Base-by-base conservation (phyloP, 2,888 invertebrate species). In the Leucozona laternaria region DNA sequence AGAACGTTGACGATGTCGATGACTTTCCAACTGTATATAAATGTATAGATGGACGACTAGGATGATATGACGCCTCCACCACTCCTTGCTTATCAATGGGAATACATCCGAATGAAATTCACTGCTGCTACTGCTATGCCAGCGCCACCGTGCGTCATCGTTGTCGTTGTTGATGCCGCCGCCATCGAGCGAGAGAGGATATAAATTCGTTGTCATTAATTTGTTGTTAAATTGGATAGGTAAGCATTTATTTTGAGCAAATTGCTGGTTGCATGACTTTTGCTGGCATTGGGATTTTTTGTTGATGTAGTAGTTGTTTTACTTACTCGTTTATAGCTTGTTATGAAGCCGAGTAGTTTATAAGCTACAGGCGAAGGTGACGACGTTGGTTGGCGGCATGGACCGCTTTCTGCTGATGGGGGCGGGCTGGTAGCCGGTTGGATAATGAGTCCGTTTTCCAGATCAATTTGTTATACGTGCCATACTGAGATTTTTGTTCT, bases 141-240 rank as follows among this genome's bases (percentile, higher is more conserved):
- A 43, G 68, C 25, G 28, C 53, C 45, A 50, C 50, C 79, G 76
- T 71, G 88, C 86, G 86, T 60, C 31, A 45, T 45, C 25, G n/a
- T 40, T 11, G 43, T 64, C 13, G 43, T 45, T 22, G 3, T 22
- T 7, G 17, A 8, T 28, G 62, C 25, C 10, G 82, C 62, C 68
- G 17, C 28, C 28, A 66, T 48, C 20, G 31, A 66, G 45, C 17
- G 66, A 66, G 72, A 66, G 72, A 79, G 76, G 86, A 87, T 88
- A 88, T 87, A 89, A 89, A 89, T 88, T 75, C 88, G 87, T 88
- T 80, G 88, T 88, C 89, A 89, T 90, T 89, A 89, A 89, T 89
- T 88, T 89, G 88, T 88, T 89, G 89, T 89, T 89, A 89, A 90
- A 89, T 89, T 89, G 89, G 88, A 89, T 89, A 88, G 89, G 88